phyloP scores from a whole-genome alignment of 2,113 vertebrate genomes.

The Neotragus moschatus region DNA sequence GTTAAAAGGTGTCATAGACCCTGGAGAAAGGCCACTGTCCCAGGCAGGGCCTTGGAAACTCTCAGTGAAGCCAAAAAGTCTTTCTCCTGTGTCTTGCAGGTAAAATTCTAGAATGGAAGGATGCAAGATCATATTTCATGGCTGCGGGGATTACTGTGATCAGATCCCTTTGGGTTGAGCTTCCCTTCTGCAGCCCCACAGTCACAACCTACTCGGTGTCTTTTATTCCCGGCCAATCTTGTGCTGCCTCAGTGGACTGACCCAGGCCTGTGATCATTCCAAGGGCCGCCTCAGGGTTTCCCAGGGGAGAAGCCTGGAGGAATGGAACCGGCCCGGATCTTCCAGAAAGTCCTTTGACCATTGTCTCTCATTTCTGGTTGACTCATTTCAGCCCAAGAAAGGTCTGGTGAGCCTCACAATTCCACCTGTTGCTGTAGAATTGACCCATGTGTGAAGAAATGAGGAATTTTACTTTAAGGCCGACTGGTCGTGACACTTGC shows the following conservation, averaged over 20 bases:
- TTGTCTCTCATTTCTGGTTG: background rate
- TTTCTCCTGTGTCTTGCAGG: fast-evolving
- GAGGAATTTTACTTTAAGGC: background rate
- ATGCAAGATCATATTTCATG: fast-evolving
- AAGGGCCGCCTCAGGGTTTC: fast-evolving
- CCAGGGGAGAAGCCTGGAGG: fast-evolving
- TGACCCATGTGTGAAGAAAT: background rate
- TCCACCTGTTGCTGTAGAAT: background rate
- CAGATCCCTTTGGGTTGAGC: background rate
- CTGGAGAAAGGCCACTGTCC: fast-evolving
- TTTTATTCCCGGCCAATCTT: fast-evolving
- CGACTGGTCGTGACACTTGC: fast-evolving
- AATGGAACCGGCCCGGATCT: fast-evolving
- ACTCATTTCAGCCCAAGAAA: background rate
- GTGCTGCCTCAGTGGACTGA: fast-evolving
- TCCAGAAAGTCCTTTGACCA: background rate
- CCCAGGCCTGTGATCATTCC: fast-evolving
- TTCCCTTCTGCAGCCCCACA: fast-evolving
- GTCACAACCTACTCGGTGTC: fast-evolving
- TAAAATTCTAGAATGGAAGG: background rate
- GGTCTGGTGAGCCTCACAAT: background rate
- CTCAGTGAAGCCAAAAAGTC: fast-evolving
- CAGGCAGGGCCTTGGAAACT: fast-evolving
- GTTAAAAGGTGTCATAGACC: background rate
- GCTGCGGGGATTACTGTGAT: fast-evolving